A percentile compares a stretch with the other conserved stretches of the same genome.
Conservation (phyloP, 2,113 vertebrate genomes). For the Perccottus glenii region DNA sequence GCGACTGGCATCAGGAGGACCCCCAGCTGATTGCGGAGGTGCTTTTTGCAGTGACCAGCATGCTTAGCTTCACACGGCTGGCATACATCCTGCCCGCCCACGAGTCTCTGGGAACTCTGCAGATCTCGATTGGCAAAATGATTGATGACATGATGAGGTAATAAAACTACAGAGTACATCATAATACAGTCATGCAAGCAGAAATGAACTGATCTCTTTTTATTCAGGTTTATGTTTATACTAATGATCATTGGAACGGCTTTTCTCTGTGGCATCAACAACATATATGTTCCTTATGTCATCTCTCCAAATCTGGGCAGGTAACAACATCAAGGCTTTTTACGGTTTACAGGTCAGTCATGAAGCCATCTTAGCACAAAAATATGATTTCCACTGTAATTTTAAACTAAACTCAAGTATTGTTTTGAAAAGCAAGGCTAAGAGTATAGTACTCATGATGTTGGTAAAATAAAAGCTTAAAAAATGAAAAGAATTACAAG, state of each 20-base stretch:
- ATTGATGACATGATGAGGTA: slow-evolving; percentile 93
- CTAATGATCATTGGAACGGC: slow-evolving; percentile 92
- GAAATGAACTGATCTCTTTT: neutral
- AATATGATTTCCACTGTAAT: no score
- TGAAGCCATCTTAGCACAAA: no score
- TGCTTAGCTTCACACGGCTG: slow-evolving; percentile 90
- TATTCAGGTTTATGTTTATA: slow-evolving; percentile 89
- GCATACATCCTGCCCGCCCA: slow-evolving; percentile 90
- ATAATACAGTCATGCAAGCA: neutral
- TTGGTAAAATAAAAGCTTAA: no score
- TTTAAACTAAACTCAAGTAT: no score
- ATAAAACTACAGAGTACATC: no score
- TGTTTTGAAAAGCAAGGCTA: no score
- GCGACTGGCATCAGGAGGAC: slow-evolving; percentile 86
- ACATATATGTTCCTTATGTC: slow-evolving; percentile 88
- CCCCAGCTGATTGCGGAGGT: slow-evolving; percentile 89
- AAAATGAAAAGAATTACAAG: no score
- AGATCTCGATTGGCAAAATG: slow-evolving; percentile 94
- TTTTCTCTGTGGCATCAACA: slow-evolving; percentile 92
- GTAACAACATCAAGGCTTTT: slow-evolving; percentile 57
- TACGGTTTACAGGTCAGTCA: no score
- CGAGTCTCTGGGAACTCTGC: slow-evolving; percentile 88
- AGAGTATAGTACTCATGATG: no score
- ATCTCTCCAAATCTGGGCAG: slow-evolving; percentile 83
- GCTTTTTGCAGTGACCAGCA: slow-evolving; percentile 90